Evolutionary conservation across 2,888 invertebrate genomes (phyloP), one percentile per base, ranked within the genome.

Genomic region (Lordiphosa andalusiaca): DNA sequence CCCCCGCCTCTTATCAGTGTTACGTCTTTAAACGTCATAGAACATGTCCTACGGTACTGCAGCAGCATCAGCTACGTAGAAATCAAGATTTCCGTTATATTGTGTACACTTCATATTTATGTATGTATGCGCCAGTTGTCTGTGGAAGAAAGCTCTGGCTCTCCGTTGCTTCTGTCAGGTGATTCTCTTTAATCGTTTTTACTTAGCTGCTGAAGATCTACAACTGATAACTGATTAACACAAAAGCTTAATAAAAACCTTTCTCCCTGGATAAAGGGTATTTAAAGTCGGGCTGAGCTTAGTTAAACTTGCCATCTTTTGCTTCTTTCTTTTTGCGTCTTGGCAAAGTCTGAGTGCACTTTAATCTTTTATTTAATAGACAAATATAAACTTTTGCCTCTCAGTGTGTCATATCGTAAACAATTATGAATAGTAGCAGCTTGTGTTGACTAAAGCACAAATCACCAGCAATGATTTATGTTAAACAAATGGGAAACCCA

Each of bases 331-430:
- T 59, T 53, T 51, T 44, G 41, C 53, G 33, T 30, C 44, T 67
- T 49, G 19, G 7, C 16, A 39, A 36, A n/a, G 56, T 39, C 23
- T 50, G n/a, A 23, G 16, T 6, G 12, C 7, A 16, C 6, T 25
- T 41, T 49, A 39, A 55, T 72, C 47, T 69, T 36, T n/a, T 61
- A 72, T 72, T 68, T 56, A 56, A 61, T 69, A 33, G 30, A 10
- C 46, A 63, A 70, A 68, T 58, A 69, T 64, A 35, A 30, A 25
- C 44, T 49, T 36, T 49, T 30, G 36, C 56, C 30, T 30, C 13
- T 37, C 37, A 12, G 30, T 48, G 23, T 54, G 19, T 37, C 42
- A 53, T 42, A 53, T 42, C 5, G 7, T 5, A 39, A 53, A 37
- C 16, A 25, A 46, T 36, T 44, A 39, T 35, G 42, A 39, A 44